Percentiles rank a stretch among this genome's conserved stretches.
phyloP scores from a whole-genome alignment of 2,797 vertebrate genomes.

The Benthosema pterotum region DNA sequence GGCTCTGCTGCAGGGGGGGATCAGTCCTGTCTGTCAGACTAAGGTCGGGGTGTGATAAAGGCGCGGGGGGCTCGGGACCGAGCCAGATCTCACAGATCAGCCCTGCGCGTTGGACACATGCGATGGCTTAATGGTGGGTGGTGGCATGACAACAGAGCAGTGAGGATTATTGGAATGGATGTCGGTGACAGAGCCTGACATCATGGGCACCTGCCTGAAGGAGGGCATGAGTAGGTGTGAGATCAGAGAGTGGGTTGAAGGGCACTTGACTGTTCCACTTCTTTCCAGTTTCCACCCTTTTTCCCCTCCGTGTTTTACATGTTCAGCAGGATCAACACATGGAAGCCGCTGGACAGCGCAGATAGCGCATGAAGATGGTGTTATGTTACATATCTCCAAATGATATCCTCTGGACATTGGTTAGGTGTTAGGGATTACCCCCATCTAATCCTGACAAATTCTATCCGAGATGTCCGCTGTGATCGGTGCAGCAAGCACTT shows the following conservation, averaged over 20 bases:
- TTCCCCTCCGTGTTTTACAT: constrained; percentile 42
- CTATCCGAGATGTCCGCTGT: constrained; percentile 61
- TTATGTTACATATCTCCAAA: constrained; percentile 72
- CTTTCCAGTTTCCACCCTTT: constrained; percentile 12
- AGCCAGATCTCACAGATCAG: constrained; percentile 63
- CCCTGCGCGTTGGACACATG: constrained; percentile 65
- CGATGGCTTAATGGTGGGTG: constrained; percentile 75
- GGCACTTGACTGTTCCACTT: constrained; percentile 53
- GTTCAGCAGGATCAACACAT: constrained; percentile 43
- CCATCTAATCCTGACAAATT: constrained; percentile 80
- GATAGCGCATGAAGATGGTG: constrained; percentile 59
- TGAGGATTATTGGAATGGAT: constrained; percentile 72
- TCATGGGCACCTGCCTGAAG: constrained; percentile 59
- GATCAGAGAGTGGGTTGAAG: constrained; percentile 60
- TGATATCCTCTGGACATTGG: constrained; percentile 77
- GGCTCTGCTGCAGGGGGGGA: constrained; percentile 71
- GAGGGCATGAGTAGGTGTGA: constrained; percentile 41
- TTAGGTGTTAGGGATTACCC: constrained; percentile 67
- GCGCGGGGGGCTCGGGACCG: constrained; percentile 60
- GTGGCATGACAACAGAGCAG: constrained; percentile 66
- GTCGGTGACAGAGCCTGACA: constrained; percentile 64
- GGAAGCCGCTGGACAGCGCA: constrained; percentile 53
- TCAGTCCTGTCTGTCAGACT: constrained; percentile 79
- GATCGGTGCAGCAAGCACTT: too few species aligned
- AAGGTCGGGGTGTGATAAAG: constrained; percentile 74